phyloP scores from a whole-genome alignment of 1,140 invertebrate genomes.

The Drosophila virilis region DNA sequence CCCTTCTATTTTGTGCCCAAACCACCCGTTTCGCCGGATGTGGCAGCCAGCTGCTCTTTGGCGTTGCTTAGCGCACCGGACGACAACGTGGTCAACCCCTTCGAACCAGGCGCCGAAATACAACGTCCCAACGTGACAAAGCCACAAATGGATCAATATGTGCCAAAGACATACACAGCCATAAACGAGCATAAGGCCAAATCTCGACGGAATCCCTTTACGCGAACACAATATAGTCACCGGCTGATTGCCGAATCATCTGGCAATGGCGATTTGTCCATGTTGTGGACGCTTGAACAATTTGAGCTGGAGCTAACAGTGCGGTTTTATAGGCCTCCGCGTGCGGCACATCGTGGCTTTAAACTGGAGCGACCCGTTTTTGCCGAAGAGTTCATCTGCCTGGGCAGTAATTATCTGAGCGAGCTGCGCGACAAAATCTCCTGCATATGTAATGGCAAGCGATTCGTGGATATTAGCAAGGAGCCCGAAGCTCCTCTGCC shows the following conservation, averaged over 20 bases:
- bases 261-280: background rate
- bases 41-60: conserved; percentile 53
- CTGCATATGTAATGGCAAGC: conserved; percentile 88
- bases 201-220: conserved; percentile 42
- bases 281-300: conserved; percentile 31
- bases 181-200: conserved; percentile 45
- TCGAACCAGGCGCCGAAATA: conserved; percentile 46
- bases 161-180: conserved; percentile 44
- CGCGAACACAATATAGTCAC: conserved; percentile 52
- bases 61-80: conserved; percentile 46
- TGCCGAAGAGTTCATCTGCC: conserved; percentile 86
- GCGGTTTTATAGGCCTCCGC: conserved; percentile 84
- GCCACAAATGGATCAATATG: conserved; percentile 23
- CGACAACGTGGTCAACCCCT: conserved; percentile 38
- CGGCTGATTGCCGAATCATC: conserved; percentile 20
- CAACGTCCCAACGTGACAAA: conserved; percentile 12
- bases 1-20: conserved; percentile 43
- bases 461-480: conserved; percentile 87
- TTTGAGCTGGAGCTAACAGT: conserved; percentile 82
- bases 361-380: conserved; percentile 84
- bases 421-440: conserved; percentile 88
- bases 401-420: conserved; percentile 87
- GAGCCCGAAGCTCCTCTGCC: conserved; percentile 84
- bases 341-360: conserved; percentile 59
- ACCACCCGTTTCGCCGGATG: conserved; percentile 12